Evolutionary conservation across 2,113 vertebrate species (phyloP), one percentile per base, ranked within the genome.

Genomic region (Menidia beryllina): DNA sequence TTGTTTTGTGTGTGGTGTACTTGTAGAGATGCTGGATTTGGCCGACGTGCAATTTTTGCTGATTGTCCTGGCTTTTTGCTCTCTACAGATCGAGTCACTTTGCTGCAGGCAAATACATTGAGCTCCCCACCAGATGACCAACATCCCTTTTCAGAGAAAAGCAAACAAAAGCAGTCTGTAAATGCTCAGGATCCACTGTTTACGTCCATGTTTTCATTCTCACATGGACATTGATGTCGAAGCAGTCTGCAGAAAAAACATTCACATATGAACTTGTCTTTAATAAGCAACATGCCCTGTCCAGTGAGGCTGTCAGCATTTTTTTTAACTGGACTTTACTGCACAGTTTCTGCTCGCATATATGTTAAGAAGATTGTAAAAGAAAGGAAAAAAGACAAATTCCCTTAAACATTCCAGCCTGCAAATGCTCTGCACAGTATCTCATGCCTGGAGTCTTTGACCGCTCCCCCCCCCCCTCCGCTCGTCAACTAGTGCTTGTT

Each of bases 51-150:
- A 30, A 7, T 39, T 65, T 77, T 69, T 80, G 60, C 82, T 79
- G 66, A 83, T 89, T 85, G 75, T 82, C 59, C 57, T 69, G 50
- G 30, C 52, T 80, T 81, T 87, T 79, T 83, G 69, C 84, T 83
- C 83, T 70, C 78, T 73, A 67, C 59, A 57, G 70, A 66, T 71
- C 70, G 69, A 80, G 53, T 69, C 66, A 62, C 82, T 49, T 72
- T 8, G 72, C 82, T 83, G 55, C 23, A 71, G 77, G 87, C 79
- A 30, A 25, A 63, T 52, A 41, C 51, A 62, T 34, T 41, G 59
- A 70, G 39, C 61, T 72, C 61, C 64, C 74, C 48, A 67, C 77
- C 71, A 68, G 72, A 82, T 68, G 82, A 86, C 78, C 69, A 54
- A 74, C 74, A 85, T 88, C 87, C 81, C 58, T 57, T 78, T 76